These are phyloP conservation scores for Labeo calbasu DNA, from an alignment of 2,797 vertebrate species.

Conservation along the genomic window DNA sequence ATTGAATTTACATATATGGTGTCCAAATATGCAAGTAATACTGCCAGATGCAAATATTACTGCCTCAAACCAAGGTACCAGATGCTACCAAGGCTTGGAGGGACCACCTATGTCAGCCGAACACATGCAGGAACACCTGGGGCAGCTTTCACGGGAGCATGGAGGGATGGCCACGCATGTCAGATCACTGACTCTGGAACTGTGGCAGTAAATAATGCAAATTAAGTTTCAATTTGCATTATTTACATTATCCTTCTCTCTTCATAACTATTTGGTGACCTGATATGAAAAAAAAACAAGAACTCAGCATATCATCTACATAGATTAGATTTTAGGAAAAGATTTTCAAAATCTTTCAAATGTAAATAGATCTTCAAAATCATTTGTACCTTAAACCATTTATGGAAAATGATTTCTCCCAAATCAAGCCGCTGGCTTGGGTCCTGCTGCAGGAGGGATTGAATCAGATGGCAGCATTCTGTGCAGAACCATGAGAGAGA, in stretches of 20 bases:
- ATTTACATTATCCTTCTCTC: not conserved
- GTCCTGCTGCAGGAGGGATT: too few relatives aligned
- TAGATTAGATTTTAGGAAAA: too few relatives aligned
- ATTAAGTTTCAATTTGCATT: not conserved
- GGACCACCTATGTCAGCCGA: not conserved
- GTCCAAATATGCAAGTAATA: not conserved
- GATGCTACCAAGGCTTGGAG: not conserved
- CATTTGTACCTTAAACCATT: too few relatives aligned
- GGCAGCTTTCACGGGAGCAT: not conserved
- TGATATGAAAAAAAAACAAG: not conserved
- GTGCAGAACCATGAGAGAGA: too few relatives aligned
- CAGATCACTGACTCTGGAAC: too few relatives aligned
- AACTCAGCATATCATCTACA: not conserved
- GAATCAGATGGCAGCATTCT: too few relatives aligned
- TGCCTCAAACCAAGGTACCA: not conserved
- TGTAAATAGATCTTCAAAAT: too few relatives aligned
- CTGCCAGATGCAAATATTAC: not conserved
- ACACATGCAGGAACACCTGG: not conserved
- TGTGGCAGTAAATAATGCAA: not conserved
- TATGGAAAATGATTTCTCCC: too few relatives aligned
- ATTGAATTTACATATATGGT: not conserved
- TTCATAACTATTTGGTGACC: not conserved
- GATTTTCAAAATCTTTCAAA: too few relatives aligned
- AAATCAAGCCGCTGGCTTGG: too few relatives aligned
- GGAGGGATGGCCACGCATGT: not conserved